These are phyloP conservation scores for Hirtodrosophila confusa DNA, from an alignment of 2,888 invertebrate genomes.

Conservation along the genomic window DNA sequence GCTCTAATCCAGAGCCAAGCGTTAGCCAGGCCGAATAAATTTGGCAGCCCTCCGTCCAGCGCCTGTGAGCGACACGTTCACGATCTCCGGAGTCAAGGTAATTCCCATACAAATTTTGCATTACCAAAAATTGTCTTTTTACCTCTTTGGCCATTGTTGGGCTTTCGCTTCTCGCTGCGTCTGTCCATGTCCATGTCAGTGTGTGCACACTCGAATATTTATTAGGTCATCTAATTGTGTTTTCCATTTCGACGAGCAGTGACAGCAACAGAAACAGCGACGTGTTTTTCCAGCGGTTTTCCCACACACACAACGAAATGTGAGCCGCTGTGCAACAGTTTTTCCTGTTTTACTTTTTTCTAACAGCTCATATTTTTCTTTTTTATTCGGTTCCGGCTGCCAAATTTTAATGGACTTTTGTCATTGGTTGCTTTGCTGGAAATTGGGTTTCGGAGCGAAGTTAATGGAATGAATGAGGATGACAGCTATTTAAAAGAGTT, in stretches of 20 bases:
- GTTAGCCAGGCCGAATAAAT: conserved; percentile 35
- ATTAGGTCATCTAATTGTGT: conserved; percentile 81
- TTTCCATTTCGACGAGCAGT: conserved; percentile 70
- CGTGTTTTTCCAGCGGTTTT: conserved; percentile 71
- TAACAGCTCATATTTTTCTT: conserved; percentile 27
- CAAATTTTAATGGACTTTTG: conserved; percentile 58
- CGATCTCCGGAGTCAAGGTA: conserved; percentile 68
- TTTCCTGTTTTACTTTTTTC: conserved; percentile 20
- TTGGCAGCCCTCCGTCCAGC: conserved; percentile 37
- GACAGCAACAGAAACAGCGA: conserved; percentile 41
- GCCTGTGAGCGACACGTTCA: conserved; percentile 48
- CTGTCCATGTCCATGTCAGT: background rate
- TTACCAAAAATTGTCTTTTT: conserved; percentile 59
- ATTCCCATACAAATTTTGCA: conserved; percentile 74
- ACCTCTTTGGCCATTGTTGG: conserved; percentile 47
- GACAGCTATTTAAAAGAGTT: conserved; percentile 11
- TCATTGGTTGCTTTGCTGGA: conserved; percentile 31
- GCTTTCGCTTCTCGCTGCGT: conserved; percentile 33
- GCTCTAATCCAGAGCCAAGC: conserved; percentile 21
- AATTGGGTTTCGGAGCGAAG: conserved; percentile 24
- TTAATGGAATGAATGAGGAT: conserved; percentile 22
- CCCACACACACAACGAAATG: conserved; percentile 54
- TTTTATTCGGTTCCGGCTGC: conserved; percentile 51
- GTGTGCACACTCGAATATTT: conserved; percentile 71
- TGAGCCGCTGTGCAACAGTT: conserved; percentile 25